Percentiles rank a stretch among this genome's conserved stretches.
phyloP scores from a whole-genome alignment of 2,888 invertebrate species.

The Heteromyza rotundicornis region DNA sequence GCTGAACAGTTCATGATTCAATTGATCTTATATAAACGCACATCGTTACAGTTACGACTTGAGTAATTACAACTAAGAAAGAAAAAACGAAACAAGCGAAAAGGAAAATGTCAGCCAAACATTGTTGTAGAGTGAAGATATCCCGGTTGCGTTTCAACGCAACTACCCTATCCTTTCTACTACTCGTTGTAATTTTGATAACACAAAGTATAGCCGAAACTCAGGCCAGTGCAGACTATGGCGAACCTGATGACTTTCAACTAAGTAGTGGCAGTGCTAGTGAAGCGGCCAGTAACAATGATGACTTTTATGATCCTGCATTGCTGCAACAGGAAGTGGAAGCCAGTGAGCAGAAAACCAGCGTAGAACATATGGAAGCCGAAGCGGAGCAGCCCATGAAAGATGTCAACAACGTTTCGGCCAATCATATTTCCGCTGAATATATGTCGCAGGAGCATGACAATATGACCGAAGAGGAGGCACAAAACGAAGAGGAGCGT shows the following conservation, averaged over 20 bases:
- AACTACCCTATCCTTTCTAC: slow-evolving; percentile 3
- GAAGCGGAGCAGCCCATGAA: slow-evolving; percentile 21
- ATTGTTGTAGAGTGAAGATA: slow-evolving; percentile 1
- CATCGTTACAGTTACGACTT: too few relatives aligned
- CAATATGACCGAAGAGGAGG: slow-evolving; percentile 33
- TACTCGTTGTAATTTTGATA: background rate
- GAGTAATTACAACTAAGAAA: too few relatives aligned
- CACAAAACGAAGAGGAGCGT: slow-evolving; percentile 26
- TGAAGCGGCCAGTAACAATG: slow-evolving; percentile 25
- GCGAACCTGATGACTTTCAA: slow-evolving; percentile 28
- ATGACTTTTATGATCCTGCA: slow-evolving; percentile 46
- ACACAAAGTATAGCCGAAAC: background rate
- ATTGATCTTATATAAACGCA: too few relatives aligned
- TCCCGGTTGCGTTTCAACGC: background rate
- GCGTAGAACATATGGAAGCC: slow-evolving; percentile 33
- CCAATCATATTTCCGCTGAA: slow-evolving; percentile 34
- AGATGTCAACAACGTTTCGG: slow-evolving; percentile 26
- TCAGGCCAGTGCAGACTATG: slow-evolving; percentile 26
- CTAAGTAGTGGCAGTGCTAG: slow-evolving; percentile 11
- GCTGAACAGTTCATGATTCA: too few relatives aligned
- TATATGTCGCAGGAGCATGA: slow-evolving; percentile 29
- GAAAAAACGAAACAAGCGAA: too few relatives aligned
- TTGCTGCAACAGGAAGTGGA: slow-evolving; percentile 43
- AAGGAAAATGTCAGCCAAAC: background rate
- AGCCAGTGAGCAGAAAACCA: slow-evolving; percentile 32